Evolutionary conservation across 2,113 vertebrate species (phyloP).

Genomic region (Onychorhynchus coronatus): DNA sequence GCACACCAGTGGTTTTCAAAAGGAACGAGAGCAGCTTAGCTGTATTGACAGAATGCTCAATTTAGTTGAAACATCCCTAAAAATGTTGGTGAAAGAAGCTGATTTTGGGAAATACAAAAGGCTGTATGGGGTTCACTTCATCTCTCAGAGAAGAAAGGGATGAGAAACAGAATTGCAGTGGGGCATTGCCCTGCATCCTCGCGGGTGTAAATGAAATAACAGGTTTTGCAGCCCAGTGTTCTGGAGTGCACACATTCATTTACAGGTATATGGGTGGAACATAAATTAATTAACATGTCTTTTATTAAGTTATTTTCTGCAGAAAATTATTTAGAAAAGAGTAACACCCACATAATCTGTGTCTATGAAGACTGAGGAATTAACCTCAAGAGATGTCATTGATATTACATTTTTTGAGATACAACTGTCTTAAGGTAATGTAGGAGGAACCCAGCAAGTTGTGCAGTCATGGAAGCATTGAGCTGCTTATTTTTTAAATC

Average conservation of each 20-base stretch:
- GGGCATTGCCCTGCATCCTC: background rate
- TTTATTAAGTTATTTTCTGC: background rate
- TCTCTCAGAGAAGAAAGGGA: background rate
- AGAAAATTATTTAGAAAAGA: background rate
- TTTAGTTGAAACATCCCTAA: conserved; percentile 61
- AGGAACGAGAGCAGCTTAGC: conserved; percentile 61
- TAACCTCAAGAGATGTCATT: background rate
- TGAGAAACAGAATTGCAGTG: background rate
- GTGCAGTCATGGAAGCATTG: background rate
- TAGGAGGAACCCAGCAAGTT: background rate
- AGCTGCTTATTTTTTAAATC: background rate
- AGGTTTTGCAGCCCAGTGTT: background rate
- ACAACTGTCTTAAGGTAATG: background rate
- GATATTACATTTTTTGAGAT: background rate
- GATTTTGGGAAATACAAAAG: conserved; percentile 66
- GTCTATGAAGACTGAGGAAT: background rate
- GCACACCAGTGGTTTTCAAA: conserved; percentile 59
- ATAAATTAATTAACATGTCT: background rate
- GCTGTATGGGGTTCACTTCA: background rate
- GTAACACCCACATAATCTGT: background rate
- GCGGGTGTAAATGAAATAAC: background rate
- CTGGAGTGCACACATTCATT: background rate
- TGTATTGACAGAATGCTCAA: conserved; percentile 47
- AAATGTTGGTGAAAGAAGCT: conserved; percentile 61
- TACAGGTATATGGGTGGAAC: background rate